phyloP scores from a whole-genome alignment of 2,888 invertebrate genomes.

The Conops quadrifasciatus region DNA sequence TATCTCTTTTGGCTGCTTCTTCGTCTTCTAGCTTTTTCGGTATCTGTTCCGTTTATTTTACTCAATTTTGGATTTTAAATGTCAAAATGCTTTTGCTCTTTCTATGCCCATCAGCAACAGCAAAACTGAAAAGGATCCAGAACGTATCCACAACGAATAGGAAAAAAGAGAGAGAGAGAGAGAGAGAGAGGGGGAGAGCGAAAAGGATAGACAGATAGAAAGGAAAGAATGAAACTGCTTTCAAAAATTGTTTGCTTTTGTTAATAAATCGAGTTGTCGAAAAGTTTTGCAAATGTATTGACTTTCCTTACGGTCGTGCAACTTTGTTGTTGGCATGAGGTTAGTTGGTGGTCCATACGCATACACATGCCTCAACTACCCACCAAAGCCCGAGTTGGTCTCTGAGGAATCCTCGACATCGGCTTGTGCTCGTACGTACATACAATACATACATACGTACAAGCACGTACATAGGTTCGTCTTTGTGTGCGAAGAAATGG shows the following conservation, averaged over 20 bases:
- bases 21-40: too few relatives aligned
- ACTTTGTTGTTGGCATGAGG: neutral
- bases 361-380: neutral
- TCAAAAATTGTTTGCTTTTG: constrained; percentile 12
- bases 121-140: too few relatives aligned
- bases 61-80: neutral
- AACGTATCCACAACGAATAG: neutral
- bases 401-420: too few relatives aligned
- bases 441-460: constrained; percentile 18
- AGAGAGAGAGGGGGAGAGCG: neutral
- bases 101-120: too few relatives aligned
- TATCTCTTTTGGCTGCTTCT: too few relatives aligned
- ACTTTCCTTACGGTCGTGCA: constrained; percentile 42
- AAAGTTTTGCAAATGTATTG: constrained; percentile 53
- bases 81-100: neutral
- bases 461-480: constrained; percentile 11
- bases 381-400: too few relatives aligned
- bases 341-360: neutral
- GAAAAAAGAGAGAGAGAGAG: neutral
- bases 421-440: neutral
- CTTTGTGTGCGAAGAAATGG: constrained; percentile 38
- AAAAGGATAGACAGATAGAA: neutral
- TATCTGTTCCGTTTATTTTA: neutral
- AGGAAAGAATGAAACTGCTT: neutral
- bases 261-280: constrained; percentile 57